Evolutionary conservation across 2,113 vertebrate species (phyloP).

Genomic region (Martes martes): DNA sequence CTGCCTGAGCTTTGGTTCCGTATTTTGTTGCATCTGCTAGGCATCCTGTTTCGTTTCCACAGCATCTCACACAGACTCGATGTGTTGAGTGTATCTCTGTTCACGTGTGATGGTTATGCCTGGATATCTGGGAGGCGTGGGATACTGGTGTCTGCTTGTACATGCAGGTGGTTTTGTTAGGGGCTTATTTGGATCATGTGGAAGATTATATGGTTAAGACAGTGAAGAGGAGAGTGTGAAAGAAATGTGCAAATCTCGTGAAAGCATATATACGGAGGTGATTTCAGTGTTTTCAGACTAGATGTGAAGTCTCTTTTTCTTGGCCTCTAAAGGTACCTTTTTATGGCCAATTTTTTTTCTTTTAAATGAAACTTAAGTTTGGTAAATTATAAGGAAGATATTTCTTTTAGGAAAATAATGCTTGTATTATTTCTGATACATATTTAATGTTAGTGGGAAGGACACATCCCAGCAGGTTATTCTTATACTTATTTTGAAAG

Average conservation of each 20-base stretch:
- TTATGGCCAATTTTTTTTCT: not conserved
- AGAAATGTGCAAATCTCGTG: not conserved
- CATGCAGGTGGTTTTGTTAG: not conserved
- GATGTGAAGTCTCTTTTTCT: not conserved
- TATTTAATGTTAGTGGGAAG: constrained; percentile 1
- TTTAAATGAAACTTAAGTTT: not conserved
- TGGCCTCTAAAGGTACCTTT: not conserved
- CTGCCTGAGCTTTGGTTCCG: not conserved
- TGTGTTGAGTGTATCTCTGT: not conserved
- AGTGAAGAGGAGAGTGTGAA: not conserved
- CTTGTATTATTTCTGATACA: not conserved
- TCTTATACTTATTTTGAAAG: not conserved
- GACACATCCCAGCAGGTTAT: not conserved
- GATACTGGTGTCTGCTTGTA: not conserved
- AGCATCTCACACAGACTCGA: not conserved
- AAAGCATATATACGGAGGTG: not conserved
- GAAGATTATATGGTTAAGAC: not conserved
- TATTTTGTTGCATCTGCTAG: not conserved
- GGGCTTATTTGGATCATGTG: not conserved
- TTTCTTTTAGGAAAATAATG: not conserved
- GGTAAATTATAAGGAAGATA: constrained; percentile 5
- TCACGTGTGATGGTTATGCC: not conserved
- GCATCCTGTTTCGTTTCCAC: not conserved
- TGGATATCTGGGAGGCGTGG: not conserved
- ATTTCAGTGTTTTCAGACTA: not conserved